Base-by-base conservation (phyloP, 2,888 invertebrate species). In the Lapara coniferarum region DNA sequence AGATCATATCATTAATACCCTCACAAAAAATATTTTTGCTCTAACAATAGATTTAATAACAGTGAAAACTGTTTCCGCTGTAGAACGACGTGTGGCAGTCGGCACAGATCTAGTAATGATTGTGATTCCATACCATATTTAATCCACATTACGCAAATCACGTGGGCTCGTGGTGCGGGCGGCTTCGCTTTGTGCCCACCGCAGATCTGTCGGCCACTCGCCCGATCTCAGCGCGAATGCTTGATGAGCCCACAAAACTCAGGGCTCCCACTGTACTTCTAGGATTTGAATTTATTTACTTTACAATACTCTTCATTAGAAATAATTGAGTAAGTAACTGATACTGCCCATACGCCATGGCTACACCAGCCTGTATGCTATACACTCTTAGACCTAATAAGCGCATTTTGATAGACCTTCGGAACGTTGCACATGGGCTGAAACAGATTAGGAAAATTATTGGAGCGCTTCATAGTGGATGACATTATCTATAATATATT, bases 241-340 rank as follows among this genome's bases (percentile, higher is more conserved):
- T 84, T 89, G 88, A 89, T 89, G 88, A 89, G 86, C 79, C 78
- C 69, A 72, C 66, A 73, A 74, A 66, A 73, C 66, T 19, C 80
- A 87, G 89, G 88, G 87, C 73, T 85, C 69, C 67, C 77, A 70
- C 77, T 75, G 55, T 72, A 19, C 46, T 25, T 63, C 63, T 63
- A 63, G 19, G 63, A 63, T 49, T 63, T 63, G 49, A 58, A 58
- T 63, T 46, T 49, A 19, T 19, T 49, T 19, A 55, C 0, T 16
- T 55, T 55, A 19, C 8, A 55, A 19, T 10, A 12, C 10, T 51
- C 13, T 12, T 10, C 8, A 37, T 37, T 37, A 37, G 37, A 37
- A 37, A 4, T 7, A 37, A 7, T 7, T 37, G 37, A 37, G 37
- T 8, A 37, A 37, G 5, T 37, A 37, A 37, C 7, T 37, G 37